Conservation (phyloP, 2,797 vertebrate species). For the Poeciliopsis paucimaculata region DNA sequence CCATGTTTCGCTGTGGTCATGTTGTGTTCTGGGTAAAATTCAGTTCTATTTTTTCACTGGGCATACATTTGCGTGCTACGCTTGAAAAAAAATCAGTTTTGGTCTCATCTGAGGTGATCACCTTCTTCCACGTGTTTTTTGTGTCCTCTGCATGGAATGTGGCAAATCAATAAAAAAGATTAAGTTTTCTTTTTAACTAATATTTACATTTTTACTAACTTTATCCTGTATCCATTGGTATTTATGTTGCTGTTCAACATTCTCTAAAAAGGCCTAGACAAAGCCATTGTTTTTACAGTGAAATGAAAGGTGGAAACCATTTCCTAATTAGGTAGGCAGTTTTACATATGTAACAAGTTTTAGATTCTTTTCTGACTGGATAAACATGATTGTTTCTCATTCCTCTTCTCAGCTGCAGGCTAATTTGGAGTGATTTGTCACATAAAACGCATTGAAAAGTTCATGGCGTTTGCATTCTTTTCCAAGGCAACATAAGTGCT, state of each 20-base stretch:
- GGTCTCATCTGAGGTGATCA: background rate
- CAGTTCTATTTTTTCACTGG: background rate
- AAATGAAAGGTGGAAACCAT: background rate
- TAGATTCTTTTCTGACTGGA: background rate
- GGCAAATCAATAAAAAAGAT: background rate
- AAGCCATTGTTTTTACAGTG: background rate
- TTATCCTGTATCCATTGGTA: background rate
- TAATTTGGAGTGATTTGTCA: background rate
- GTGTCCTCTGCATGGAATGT: background rate
- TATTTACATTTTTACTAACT: background rate
- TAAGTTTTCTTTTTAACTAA: background rate
- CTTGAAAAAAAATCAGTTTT: background rate
- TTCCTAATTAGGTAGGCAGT: background rate
- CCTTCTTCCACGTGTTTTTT: background rate
- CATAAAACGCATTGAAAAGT: background rate
- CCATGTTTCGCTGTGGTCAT: background rate
- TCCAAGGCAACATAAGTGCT: constrained; percentile 45
- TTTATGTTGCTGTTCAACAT: background rate
- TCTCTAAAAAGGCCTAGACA: background rate
- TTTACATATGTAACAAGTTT: background rate
- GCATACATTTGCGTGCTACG: background rate
- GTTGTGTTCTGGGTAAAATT: background rate
- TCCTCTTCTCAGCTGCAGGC: background rate
- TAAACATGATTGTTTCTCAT: background rate
- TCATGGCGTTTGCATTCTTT: background rate